Evolutionary conservation across 2,888 invertebrate species (phyloP).

Genomic region (Apodemia zela): DNA sequence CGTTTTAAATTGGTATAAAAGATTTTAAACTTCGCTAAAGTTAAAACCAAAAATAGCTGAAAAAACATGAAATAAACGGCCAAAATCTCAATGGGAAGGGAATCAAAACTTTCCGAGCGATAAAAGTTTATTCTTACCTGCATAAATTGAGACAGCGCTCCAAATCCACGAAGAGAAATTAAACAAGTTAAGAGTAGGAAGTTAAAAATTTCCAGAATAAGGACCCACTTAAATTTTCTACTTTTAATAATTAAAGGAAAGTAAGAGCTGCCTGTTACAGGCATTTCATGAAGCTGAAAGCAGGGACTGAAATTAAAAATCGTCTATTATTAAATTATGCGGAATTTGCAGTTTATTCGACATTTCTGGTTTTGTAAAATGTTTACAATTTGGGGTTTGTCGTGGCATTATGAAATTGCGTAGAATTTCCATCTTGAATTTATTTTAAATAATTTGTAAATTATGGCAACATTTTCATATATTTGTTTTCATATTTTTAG

Average conservation of each 20-base stretch:
- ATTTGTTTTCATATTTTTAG: too few species aligned
- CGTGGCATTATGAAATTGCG: background rate
- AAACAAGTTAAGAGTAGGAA: conserved; percentile 55
- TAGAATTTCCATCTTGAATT: background rate
- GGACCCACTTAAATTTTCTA: conserved; percentile 6
- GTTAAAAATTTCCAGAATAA: conserved; percentile 3
- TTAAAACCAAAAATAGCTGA: conserved; percentile 29
- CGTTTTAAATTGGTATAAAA: conserved; percentile 12
- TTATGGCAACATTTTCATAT: too few species aligned
- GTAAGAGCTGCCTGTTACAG: conserved; percentile 6
- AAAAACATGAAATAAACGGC: conserved; percentile 30
- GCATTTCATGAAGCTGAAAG: conserved; percentile 4
- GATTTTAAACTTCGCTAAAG: conserved; percentile 20
- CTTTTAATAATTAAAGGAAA: conserved; percentile 8
- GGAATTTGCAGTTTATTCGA: conserved; percentile 11
- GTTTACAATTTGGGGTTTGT: conserved; percentile 10
- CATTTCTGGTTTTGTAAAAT: conserved; percentile 14
- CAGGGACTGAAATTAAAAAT: conserved; percentile 4
- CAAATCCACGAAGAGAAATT: conserved; percentile 53
- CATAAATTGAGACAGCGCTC: conserved; percentile 49
- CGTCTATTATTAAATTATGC: conserved; percentile 14
- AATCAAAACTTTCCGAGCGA: conserved; percentile 38
- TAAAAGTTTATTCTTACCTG: conserved; percentile 52
- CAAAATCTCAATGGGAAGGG: conserved; percentile 28
- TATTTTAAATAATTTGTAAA: background rate